phyloP scores from a whole-genome alignment of 23 tunicate genomes.

The Ciona savignyi region DNA sequence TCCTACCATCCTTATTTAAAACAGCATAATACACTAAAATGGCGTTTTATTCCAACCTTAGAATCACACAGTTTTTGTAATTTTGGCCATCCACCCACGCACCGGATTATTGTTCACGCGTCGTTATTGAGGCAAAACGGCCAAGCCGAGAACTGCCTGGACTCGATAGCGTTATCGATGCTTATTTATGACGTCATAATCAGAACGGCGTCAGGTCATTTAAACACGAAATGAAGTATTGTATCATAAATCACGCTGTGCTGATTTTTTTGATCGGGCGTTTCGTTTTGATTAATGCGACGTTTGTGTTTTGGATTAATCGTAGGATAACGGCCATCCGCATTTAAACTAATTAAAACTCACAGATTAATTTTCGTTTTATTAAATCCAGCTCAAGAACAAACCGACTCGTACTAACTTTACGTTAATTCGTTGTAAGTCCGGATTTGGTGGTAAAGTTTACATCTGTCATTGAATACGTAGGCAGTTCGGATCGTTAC shows the following conservation, averaged over 20 bases:
- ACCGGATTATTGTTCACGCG: no score
- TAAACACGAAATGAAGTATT: background rate
- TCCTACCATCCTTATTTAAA: no score
- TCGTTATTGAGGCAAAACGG: background rate
- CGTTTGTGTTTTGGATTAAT: background rate
- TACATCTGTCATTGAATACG: background rate
- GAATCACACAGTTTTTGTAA: no score
- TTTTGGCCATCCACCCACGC: no score
- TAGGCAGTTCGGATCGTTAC: background rate
- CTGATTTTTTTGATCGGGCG: background rate
- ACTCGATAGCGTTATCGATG: constrained; percentile 10
- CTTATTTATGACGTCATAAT: background rate
- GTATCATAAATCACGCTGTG: background rate
- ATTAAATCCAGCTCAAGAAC: background rate
- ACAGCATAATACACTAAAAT: no score
- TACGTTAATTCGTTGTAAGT: background rate
- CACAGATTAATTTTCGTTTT: background rate
- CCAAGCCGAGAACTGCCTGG: constrained; percentile 1
- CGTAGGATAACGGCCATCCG: background rate
- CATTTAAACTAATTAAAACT: background rate
- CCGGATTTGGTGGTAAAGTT: background rate
- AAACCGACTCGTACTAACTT: background rate
- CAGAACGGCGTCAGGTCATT: background rate
- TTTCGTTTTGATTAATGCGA: no score
- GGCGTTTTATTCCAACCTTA: no score